Evolutionary conservation across 2,797 vertebrate species (phyloP).

Genomic region (Hipposideros larvatus): DNA sequence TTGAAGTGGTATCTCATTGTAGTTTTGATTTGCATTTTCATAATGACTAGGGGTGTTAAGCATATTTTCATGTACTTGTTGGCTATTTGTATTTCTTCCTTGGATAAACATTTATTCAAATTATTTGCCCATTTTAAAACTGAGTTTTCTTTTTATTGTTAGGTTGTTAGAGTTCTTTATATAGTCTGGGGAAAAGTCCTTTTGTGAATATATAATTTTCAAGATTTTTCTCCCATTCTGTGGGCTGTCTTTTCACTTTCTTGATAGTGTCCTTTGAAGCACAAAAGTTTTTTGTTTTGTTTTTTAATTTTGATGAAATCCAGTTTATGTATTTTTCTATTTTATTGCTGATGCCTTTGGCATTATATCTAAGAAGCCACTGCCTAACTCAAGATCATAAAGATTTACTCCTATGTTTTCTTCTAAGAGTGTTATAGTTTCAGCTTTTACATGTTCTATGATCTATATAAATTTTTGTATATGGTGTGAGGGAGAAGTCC

Average conservation of each 20-base stretch:
- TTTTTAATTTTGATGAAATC: not conserved
- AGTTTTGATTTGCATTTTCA: not conserved
- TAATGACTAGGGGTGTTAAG: not conserved
- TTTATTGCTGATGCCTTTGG: not conserved
- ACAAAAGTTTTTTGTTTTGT: not conserved
- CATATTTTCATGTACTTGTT: not conserved
- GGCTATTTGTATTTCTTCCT: not conserved
- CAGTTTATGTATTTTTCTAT: not conserved
- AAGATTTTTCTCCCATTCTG: not conserved
- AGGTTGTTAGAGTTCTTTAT: not conserved
- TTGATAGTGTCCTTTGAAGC: not conserved
- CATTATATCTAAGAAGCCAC: not conserved
- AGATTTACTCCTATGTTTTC: not conserved
- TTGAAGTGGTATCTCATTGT: not conserved
- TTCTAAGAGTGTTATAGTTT: not conserved
- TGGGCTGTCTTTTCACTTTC: not conserved
- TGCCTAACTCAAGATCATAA: not conserved
- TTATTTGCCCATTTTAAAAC: slow-evolving; percentile 2
- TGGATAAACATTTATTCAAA: not conserved
- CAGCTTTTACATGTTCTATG: not conserved
- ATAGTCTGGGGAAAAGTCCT: not conserved
- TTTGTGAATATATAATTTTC: not conserved
- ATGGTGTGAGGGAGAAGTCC: not conserved
- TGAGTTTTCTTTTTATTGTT: not conserved
- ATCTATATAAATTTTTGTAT: not conserved